phyloP scores from a whole-genome alignment of 2,888 invertebrate species.

The Rotaria magnacalcarata region DNA sequence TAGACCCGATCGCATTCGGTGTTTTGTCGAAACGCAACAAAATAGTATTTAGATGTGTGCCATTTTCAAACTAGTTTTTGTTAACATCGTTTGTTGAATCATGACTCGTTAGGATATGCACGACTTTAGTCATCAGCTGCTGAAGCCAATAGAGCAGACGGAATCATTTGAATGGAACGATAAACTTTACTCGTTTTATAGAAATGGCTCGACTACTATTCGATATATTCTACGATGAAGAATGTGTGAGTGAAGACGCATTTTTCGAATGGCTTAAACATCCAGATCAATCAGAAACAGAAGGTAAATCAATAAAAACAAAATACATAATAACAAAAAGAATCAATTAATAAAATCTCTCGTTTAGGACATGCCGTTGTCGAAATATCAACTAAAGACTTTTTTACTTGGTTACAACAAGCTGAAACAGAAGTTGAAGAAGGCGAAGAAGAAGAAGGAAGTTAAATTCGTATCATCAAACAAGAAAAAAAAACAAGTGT shows the following conservation, averaged over 20 bases:
- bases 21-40: too few species aligned
- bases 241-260: slow-evolving; percentile 73
- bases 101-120: too few species aligned
- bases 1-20: too few species aligned
- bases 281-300: slow-evolving; percentile 60
- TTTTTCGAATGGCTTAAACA: slow-evolving; percentile 74
- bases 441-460: neutral
- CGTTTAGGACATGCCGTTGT: neutral
- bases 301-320: neutral
- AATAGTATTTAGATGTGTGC: too few species aligned
- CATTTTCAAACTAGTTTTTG: too few species aligned
- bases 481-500: too few species aligned
- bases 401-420: slow-evolving; percentile 15
- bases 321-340: neutral
- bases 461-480: neutral
- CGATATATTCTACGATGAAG: slow-evolving; percentile 72
- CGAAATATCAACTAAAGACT: neutral
- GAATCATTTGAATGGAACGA: too few species aligned
- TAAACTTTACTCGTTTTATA: slow-evolving; percentile 60
- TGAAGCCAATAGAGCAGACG: too few species aligned
- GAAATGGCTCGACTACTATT: slow-evolving; percentile 74
- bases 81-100: too few species aligned
- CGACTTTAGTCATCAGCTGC: neutral
- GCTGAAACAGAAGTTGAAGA: neutral
- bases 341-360: neutral